Conservation (phyloP, 2,113 vertebrate genomes). For the Varanus komodoensis region DNA sequence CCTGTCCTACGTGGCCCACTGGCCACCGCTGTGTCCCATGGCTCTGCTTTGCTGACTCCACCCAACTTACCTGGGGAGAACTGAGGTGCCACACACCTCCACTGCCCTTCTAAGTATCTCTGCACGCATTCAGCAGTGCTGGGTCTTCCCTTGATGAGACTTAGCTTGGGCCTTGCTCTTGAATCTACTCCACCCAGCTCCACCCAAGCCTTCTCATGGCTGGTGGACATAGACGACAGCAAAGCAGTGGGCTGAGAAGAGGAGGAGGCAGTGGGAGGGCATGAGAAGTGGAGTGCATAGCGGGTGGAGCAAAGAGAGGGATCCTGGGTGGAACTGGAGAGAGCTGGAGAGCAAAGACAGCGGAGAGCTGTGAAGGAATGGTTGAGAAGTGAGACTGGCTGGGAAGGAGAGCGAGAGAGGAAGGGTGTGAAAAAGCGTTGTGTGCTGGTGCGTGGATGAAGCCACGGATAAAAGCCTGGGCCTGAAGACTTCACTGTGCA, state of each 20-base stretch:
- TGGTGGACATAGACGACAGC: background rate
- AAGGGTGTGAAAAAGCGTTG: background rate
- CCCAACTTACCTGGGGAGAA: too few relatives aligned
- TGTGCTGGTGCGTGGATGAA: too few relatives aligned
- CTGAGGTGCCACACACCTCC: too few relatives aligned
- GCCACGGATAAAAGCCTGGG: too few relatives aligned
- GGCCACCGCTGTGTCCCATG: too few relatives aligned
- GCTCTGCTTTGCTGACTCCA: too few relatives aligned
- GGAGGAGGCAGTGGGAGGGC: background rate
- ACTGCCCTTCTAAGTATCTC: too few relatives aligned
- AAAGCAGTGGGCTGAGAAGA: background rate
- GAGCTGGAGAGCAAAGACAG: background rate
- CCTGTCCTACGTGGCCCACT: too few relatives aligned
- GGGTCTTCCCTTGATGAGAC: background rate
- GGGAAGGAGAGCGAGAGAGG: too few relatives aligned
- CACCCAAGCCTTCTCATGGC: background rate
- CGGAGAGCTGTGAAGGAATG: background rate
- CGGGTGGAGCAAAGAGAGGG: background rate
- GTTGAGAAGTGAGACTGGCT: background rate
- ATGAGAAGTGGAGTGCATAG: background rate
- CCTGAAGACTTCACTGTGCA: too few relatives aligned
- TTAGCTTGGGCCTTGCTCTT: background rate
- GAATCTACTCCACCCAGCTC: too few relatives aligned
- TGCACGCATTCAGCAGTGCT: background rate
- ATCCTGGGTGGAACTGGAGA: background rate